Evolutionary conservation across 2,888 invertebrate species (phyloP), one percentile per base, ranked within the genome.

Genomic region (Notocelia uddmanniana): DNA sequence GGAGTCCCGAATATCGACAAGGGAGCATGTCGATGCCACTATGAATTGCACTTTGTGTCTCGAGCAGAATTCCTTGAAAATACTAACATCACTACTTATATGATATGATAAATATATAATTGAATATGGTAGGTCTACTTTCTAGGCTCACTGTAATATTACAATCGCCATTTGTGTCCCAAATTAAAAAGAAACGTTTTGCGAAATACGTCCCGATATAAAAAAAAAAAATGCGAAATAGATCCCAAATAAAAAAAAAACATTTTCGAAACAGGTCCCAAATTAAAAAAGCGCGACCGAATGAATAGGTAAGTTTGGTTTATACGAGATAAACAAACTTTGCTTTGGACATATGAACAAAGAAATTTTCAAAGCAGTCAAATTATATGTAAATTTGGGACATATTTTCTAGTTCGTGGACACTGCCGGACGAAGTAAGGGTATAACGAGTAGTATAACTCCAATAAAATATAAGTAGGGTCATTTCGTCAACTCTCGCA

Each of bases 1-100:
- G 71, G 69, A 69, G 19, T 50, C 70, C 66, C 66, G 52, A 26
- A 66, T 54, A 59, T 58, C 26, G 67, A 62, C 52, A 52, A 26
- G 45, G n/a, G 45, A 45, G 45, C 41, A 41, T 66, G 21, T 52
- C 58, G 34, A 31, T 68, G 41, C 19, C 37, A 15, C 58, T n/a
- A n/a, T 26, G 45, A 63, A 69, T 69, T 55, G 55, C 66, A 66
- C 55, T n/a, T 69, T 8, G 8, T 45, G 13, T n/a, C 45, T 41
- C 41, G 15, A 41, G 45, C 55, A 48, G 31, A 55, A 45, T 45
- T 59, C 52, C 52, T 54, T 19, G 15, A 37, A 15, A 23, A 37
- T 34, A 19, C 54, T 6, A 10, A 26, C 2, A 6, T 31, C 0
- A 1, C 0, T 31, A 8, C 31, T 5, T 31, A 6, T 31, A n/a